Base-by-base conservation (phyloP, 1,140 invertebrate species). In the Micrasema longulum region DNA sequence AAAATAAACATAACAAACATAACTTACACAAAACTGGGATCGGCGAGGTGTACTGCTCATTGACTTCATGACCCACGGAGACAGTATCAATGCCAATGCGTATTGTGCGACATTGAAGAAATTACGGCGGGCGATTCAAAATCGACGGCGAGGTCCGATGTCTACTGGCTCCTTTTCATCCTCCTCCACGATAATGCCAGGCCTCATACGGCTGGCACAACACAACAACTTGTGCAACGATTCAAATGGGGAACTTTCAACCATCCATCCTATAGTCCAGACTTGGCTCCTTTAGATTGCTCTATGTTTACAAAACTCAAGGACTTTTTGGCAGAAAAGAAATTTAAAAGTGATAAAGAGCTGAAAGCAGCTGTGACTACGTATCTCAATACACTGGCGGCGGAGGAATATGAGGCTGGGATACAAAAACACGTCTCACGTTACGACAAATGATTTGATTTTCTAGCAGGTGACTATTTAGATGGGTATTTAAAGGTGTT, bases 41-140 rank as follows among this genome's bases (percentile, higher is more conserved):
- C 3, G 50, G n/a, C 9, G 20, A 53, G 50, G 20, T 22, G 50
- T 53, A 20, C 22, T 53, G 50, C 22, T 53, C 18, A 26, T 53
- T 20, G 50, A 53, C n/a, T 53, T 53, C 20, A 22, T 53, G 20
- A 18, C 16, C 16, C 22, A 20, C 23, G 50, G 50, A 22, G 22
- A 5, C 50, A 53, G 16, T 22, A 53, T 53, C 20, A 23, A 53
- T 53, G 16, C 18, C 11, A 48, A 48, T n/a, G 45, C 16, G 14
- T 48, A 48, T 48, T 48, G 45, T 48, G 45, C 10, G 45, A 48
- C 45, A 48, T 48, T 48, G 16, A 48, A 48, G 16, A 48, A 48
- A 18, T 18, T 20, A 20, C 9, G n/a, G n/a, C 9, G 50, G 50
- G 22, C 50, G 9, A 23, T 53, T 9, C 50, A 53, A 53, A 53